phyloP scores from a whole-genome alignment of 2,113 vertebrate species.

The Myotis lucifugus region DNA sequence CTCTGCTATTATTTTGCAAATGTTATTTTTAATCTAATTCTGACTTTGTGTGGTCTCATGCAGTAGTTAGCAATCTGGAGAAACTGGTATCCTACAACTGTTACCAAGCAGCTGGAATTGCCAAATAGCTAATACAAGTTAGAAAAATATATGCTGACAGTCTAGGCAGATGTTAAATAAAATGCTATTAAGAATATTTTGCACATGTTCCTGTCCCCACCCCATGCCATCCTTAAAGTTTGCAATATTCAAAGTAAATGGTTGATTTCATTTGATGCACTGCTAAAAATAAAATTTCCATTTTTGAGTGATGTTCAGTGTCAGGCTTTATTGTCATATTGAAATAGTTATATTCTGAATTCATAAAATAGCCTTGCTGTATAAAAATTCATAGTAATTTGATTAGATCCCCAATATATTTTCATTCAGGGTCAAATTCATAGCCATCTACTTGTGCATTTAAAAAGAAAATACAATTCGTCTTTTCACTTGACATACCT shows the following conservation, averaged over 20 bases:
- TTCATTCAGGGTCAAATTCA: slow-evolving; percentile 47
- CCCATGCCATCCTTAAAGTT: not conserved
- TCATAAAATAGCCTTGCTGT: slow-evolving; percentile 18
- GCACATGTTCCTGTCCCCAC: not conserved
- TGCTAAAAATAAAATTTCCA: slow-evolving; percentile 61
- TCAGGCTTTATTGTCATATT: not conserved
- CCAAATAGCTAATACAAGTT: slow-evolving; percentile 48
- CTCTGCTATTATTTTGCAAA: slow-evolving; percentile 43
- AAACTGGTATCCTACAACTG: slow-evolving; percentile 29
- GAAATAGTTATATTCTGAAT: slow-evolving; percentile 45
- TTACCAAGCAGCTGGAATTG: slow-evolving; percentile 35
- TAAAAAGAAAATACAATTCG: slow-evolving; percentile 49
- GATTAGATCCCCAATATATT: slow-evolving; percentile 50
- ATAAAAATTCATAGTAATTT: slow-evolving; percentile 49
- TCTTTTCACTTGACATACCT: slow-evolving; percentile 54
- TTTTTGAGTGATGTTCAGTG: slow-evolving; percentile 33
- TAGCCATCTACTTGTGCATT: slow-evolving; percentile 44
- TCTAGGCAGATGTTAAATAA: slow-evolving; percentile 53
- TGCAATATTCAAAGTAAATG: slow-evolving; percentile 27
- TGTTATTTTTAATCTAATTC: slow-evolving; percentile 60
- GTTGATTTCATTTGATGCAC: slow-evolving; percentile 18
- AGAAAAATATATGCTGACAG: slow-evolving; percentile 57
- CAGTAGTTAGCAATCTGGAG: slow-evolving; percentile 47
- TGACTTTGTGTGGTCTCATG: slow-evolving; percentile 27
- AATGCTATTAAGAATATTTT: slow-evolving; percentile 46